phyloP scores from a whole-genome alignment of 1,140 invertebrate species.

The Colletes latitarsis region DNA sequence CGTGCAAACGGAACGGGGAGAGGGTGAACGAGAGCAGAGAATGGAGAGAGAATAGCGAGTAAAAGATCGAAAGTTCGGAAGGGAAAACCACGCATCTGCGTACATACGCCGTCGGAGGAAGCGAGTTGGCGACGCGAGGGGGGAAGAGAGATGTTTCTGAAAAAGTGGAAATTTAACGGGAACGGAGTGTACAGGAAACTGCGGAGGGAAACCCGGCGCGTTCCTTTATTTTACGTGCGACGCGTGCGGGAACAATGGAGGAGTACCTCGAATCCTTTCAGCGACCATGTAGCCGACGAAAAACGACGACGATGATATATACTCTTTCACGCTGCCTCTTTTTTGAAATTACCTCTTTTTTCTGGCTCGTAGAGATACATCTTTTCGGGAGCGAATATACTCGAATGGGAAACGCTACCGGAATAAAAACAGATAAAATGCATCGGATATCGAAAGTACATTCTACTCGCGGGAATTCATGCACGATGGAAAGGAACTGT shows the following conservation, averaged over 20 bases:
- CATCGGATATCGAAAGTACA: not conserved
- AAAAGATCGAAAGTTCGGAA: constrained; percentile 39
- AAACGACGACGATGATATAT: constrained; percentile 55
- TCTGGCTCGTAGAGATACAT: not conserved
- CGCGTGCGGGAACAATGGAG: constrained; percentile 41
- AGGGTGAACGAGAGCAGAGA: constrained; percentile 12
- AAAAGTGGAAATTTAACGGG: constrained; percentile 66
- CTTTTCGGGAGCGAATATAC: no score
- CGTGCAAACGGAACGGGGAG: constrained; percentile 40
- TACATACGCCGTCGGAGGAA: constrained; percentile 27
- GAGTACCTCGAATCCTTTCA: constrained; percentile 57
- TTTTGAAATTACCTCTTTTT: constrained; percentile 16
- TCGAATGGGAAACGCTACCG: no score
- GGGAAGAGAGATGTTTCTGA: constrained; percentile 44
- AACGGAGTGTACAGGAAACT: constrained; percentile 13
- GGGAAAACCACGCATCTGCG: constrained; percentile 66
- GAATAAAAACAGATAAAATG: not conserved
- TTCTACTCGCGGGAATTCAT: not conserved
- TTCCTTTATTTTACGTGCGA: constrained; percentile 51
- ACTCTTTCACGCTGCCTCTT: constrained; percentile 59
- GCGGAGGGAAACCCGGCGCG: constrained; percentile 13
- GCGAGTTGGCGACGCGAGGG: constrained; percentile 22
- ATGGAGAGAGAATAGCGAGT: constrained; percentile 39
- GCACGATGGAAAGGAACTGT: constrained; percentile 23
- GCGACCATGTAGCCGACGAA: constrained; percentile 13